Evolutionary conservation across 2,113 vertebrate species (phyloP).

Genomic region (Xyliphius kryptos): DNA sequence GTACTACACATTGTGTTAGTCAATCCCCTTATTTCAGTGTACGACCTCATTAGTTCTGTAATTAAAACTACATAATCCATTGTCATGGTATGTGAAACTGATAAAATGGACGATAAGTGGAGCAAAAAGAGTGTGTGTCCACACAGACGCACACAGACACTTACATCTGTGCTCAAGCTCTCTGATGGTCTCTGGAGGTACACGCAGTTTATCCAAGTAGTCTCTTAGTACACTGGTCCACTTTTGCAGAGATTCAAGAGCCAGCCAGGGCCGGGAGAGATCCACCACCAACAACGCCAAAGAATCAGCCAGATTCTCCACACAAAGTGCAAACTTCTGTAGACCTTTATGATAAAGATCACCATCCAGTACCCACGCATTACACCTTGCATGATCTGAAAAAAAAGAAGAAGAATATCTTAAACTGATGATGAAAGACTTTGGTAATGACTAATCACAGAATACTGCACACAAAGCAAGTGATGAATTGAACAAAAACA

Average conservation of each 20-base stretch:
- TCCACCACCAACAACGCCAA: constrained; percentile 83
- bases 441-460: not conserved
- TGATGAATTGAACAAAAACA: too few relatives aligned
- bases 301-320: constrained; percentile 78
- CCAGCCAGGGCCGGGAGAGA: constrained; percentile 94
- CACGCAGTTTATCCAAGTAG: constrained; percentile 90
- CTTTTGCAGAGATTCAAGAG: constrained; percentile 93
- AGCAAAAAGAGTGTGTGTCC: too few relatives aligned
- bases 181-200: constrained; percentile 89
- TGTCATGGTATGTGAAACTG: too few relatives aligned
- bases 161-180: constrained; percentile 93
- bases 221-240: constrained; percentile 93
- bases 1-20: too few relatives aligned
- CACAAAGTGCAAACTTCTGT: constrained; percentile 86
- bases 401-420: too few relatives aligned
- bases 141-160: constrained; percentile 49
- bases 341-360: constrained; percentile 96
- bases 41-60: too few relatives aligned
- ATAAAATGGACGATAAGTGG: too few relatives aligned
- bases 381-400: constrained; percentile 90
- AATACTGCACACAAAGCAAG: too few relatives aligned
- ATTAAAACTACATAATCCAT: too few relatives aligned
- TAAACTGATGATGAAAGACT: too few relatives aligned
- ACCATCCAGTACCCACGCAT: constrained; percentile 94
- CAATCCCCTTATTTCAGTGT: too few relatives aligned